These are phyloP conservation scores for Volucella bombylans DNA, from an alignment of 2,888 invertebrate genomes.

Conservation along the genomic window DNA sequence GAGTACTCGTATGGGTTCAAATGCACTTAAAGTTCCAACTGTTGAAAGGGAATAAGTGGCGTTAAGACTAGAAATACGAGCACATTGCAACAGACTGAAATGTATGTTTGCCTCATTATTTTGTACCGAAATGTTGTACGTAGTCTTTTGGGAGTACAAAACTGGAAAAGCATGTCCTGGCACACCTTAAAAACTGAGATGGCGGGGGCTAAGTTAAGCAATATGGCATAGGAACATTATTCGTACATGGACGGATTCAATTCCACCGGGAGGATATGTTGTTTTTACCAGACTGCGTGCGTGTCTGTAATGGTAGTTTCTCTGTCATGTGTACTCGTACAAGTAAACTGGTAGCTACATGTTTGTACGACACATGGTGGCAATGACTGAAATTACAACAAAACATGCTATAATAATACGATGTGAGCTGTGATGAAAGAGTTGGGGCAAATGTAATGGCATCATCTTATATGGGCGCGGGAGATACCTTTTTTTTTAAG, in stretches of 20 bases:
- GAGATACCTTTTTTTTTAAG: too few species aligned
- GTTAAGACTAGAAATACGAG: neutral
- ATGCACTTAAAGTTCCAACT: conserved; percentile 45
- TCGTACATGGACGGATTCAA: conserved; percentile 18
- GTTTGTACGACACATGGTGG: conserved; percentile 15
- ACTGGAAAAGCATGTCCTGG: conserved; percentile 40
- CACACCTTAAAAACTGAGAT: conserved; percentile 44
- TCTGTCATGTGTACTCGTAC: neutral
- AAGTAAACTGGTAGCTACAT: neutral
- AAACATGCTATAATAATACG: conserved; percentile 6
- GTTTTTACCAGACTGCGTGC: conserved; percentile 21
- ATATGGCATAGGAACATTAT: conserved; percentile 32
- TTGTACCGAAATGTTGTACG: conserved; percentile 20
- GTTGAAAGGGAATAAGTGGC: conserved; percentile 11
- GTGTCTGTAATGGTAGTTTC: conserved; percentile 17
- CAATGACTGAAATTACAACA: conserved; percentile 28
- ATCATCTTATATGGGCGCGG: too few species aligned
- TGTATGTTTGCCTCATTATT: conserved; percentile 17
- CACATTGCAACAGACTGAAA: conserved; percentile 28
- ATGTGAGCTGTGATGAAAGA: too few species aligned
- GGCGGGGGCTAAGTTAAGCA: conserved; percentile 41
- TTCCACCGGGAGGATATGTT: conserved; percentile 41
- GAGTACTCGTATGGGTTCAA: conserved; percentile 3
- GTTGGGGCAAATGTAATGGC: too few species aligned
- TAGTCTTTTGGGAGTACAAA: conserved; percentile 37